A percentile compares a stretch with the other conserved stretches of the same genome.
Conservation (phyloP, 2,797 vertebrate genomes). For the Tarsius wallacei region DNA sequence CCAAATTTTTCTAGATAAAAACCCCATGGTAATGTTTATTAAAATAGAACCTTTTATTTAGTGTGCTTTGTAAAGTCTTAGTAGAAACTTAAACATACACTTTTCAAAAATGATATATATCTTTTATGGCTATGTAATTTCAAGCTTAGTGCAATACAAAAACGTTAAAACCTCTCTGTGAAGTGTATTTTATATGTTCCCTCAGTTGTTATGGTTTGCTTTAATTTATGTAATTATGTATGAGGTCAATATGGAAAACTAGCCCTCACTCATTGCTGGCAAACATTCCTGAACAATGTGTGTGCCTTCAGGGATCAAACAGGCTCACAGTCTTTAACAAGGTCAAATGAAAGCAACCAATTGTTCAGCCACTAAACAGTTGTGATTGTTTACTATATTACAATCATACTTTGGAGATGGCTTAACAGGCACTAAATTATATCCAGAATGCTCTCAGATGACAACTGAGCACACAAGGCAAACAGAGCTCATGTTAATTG, state of each 20-base stretch:
- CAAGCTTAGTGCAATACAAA: conserved; percentile 65
- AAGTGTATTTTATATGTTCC: conserved; percentile 74
- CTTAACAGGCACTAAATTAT: conserved; percentile 69
- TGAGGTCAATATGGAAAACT: conserved; percentile 84
- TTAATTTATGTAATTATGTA: conserved; percentile 83
- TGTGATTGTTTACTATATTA: conserved; percentile 58
- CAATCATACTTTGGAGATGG: conserved; percentile 38
- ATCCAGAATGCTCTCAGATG: conserved; percentile 49
- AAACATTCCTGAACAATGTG: conserved; percentile 78
- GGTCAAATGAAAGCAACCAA: conserved; percentile 80
- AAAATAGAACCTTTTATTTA: conserved; percentile 63
- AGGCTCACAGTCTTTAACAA: conserved; percentile 37
- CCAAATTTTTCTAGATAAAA: conserved; percentile 61
- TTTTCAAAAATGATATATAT: conserved; percentile 79
- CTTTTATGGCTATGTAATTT: conserved; percentile 76
- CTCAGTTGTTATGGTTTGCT: conserved; percentile 75
- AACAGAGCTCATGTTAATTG: not conserved
- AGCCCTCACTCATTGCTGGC: conserved; percentile 66
- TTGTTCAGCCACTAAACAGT: conserved; percentile 61
- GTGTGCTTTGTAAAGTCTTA: conserved; percentile 30
- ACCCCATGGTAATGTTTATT: conserved; percentile 58
- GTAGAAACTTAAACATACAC: conserved; percentile 57
- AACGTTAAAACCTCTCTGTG: conserved; percentile 42
- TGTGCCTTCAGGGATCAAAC: conserved; percentile 61
- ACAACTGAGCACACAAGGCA: not conserved